These are phyloP conservation scores for Drosophila sulfurigaster DNA, from an alignment of 1,140 invertebrate species.

Conservation along the genomic window DNA sequence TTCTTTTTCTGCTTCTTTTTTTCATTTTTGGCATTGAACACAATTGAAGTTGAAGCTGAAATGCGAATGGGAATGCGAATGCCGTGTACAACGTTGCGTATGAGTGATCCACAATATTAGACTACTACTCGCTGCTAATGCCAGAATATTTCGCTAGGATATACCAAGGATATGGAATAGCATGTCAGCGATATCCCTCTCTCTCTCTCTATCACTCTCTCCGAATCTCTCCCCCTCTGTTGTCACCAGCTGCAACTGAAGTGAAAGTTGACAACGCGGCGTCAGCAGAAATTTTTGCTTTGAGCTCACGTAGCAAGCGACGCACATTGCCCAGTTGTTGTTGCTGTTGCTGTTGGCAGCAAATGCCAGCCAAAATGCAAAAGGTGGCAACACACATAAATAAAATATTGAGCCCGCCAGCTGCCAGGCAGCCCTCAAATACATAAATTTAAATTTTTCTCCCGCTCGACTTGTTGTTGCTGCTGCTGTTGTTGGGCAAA, in stretches of 20 bases:
- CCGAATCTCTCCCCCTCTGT: conserved; percentile 13
- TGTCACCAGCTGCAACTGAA: conserved; percentile 76
- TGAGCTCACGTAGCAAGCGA: conserved; percentile 68
- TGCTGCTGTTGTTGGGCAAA: conserved; percentile 37
- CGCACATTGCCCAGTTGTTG: conserved; percentile 41
- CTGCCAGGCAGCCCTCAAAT: conserved; percentile 30
- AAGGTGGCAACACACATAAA: conserved; percentile 65
- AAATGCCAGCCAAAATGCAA: conserved; percentile 64
- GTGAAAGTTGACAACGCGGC: conserved; percentile 77
- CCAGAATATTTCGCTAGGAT: conserved; percentile 29
- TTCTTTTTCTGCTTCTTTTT: neutral
- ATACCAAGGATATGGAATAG: conserved; percentile 15
- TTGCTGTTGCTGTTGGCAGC: conserved; percentile 62
- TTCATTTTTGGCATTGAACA: conserved; percentile 36
- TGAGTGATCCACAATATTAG: conserved; percentile 75
- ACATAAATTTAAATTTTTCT: conserved; percentile 75
- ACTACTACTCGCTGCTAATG: conserved; percentile 77
- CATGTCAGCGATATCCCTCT: neutral
- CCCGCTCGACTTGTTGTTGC: neutral
- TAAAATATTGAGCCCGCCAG: conserved; percentile 72
- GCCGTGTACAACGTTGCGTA: conserved; percentile 67
- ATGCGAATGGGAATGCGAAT: conserved; percentile 15
- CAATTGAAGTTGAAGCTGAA: conserved; percentile 60
- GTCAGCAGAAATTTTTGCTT: conserved; percentile 74
- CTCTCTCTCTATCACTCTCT: neutral